Evolutionary conservation across 2,113 vertebrate species (phyloP).

Genomic region (Struthio camelus): DNA sequence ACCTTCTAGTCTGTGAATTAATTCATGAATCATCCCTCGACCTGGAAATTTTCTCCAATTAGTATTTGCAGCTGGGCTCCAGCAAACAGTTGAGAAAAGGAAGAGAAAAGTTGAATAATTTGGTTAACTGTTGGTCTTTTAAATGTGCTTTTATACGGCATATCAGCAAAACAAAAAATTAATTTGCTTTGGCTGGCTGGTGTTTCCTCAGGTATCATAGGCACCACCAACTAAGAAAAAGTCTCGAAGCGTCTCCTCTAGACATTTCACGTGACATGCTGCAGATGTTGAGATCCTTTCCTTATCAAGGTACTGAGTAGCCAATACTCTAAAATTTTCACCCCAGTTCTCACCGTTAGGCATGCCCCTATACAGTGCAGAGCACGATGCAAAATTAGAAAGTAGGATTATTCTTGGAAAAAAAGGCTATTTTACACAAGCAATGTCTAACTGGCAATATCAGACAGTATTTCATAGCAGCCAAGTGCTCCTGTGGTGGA

Average conservation of each 20-base stretch:
- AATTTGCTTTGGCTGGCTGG: not conserved
- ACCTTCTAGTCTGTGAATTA: constrained; percentile 48
- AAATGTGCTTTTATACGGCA: not conserved
- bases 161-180: not conserved
- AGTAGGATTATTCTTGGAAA: not conserved
- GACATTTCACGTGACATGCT: not conserved
- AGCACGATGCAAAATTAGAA: not conserved
- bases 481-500: not conserved
- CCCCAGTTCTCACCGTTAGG: not conserved
- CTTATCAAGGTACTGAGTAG: not conserved
- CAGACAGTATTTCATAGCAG: not conserved
- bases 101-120: not conserved
- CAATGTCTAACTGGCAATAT: not conserved
- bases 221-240: not conserved
- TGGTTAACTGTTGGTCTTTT: not conserved
- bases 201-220: not conserved
- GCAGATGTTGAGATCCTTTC: not conserved
- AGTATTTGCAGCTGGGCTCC: not conserved
- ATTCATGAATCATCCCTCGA: constrained; percentile 37
- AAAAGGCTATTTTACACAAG: not conserved
- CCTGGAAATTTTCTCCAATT: constrained; percentile 16
- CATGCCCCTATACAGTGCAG: not conserved
- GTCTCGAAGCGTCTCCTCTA: not conserved
- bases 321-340: not conserved
- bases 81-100: not conserved